phyloP scores from a whole-genome alignment of 2,888 invertebrate genomes.

The Drosophila mayaguana region DNA sequence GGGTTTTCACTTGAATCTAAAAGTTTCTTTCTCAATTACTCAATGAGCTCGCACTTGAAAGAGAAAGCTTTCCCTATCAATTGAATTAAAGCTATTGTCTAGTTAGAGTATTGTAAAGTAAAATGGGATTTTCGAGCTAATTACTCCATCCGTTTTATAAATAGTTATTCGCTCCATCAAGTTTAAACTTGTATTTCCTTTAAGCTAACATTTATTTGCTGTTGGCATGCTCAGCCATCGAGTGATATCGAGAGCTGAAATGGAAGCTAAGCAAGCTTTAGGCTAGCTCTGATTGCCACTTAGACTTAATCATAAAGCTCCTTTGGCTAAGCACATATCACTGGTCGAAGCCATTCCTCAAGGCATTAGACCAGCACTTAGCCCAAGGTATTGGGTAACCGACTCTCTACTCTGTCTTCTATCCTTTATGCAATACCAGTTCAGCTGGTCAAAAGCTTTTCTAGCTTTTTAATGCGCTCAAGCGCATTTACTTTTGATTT shows the following conservation, averaged over 20 bases:
- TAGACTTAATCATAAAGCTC: conserved; percentile 36
- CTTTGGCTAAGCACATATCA: conserved; percentile 58
- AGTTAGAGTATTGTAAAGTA: neutral
- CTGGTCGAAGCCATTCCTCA: conserved; percentile 36
- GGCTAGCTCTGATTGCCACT: conserved; percentile 22
- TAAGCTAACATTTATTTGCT: neutral
- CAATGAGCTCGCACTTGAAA: too few species aligned
- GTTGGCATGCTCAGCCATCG: neutral
- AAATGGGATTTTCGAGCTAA: neutral
- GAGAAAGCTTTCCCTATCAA: too few species aligned
- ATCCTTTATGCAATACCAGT: conserved; percentile 9
- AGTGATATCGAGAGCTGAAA: neutral
- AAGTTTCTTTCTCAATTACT: too few species aligned
- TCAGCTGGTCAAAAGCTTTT: conserved; percentile 56
- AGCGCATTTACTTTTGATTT: conserved; percentile 62
- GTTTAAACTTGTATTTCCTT: neutral
- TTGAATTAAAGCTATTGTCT: too few species aligned
- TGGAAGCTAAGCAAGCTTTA: neutral
- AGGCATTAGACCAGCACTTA: conserved; percentile 61
- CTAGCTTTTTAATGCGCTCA: conserved; percentile 66
- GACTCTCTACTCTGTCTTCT: neutral
- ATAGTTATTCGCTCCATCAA: neutral
- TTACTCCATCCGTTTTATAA: neutral
- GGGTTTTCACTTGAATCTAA: too few species aligned
- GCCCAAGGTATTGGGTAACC: conserved; percentile 38